Evolutionary conservation across 2,113 vertebrate species (phyloP), one percentile per base, ranked within the genome.

Genomic region (Globicephala melas): DNA sequence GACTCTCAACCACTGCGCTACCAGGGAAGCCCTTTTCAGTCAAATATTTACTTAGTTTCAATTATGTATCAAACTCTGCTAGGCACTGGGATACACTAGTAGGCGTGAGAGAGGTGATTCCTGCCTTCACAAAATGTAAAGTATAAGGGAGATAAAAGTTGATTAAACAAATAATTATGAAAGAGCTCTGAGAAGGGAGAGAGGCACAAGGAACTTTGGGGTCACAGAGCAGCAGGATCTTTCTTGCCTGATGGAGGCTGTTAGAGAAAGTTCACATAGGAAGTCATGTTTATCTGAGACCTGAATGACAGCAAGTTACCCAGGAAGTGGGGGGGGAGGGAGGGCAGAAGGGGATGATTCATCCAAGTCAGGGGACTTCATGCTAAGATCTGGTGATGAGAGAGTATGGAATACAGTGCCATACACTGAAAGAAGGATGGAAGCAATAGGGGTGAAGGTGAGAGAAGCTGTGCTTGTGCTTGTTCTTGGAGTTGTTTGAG

Each of bases 371-470:
- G 65, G 36, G 6, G 13, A 26, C 12, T 20, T 44, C 20, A 14
- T 70, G 36, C 60, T 92, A 4, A 50, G 60, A 44, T 36, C 58
- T 50, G 17, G 6, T n/a, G 47, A 23, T 31, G 38, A 77, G 63
- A 71, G 63, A 73, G 18, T 23, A 14, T n/a, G 50, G 67, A 28
- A 18, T 71, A 58, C 71, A 44, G 4, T 17, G 25, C 6, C 33
- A 76, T 36, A 44, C 95, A 8, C 36, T 9, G 9, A 82, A 36
- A 70, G 41, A 58, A 50, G 15, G 44, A 41, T 65, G 67, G 80
- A n/a, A 44, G 25, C 5, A 1, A 20, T 1, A 9, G 3, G 4
- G n/a, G 12, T 14, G 0, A 63, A 10, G n/a, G 28, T 2, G 9
- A 44, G 17, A 31, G 77, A 63, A 62, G 62, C 38, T 81, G 67